Evolutionary conservation across 2,797 vertebrate genomes (phyloP), one percentile per base, ranked within the genome.

Genomic region (Alca torda): DNA sequence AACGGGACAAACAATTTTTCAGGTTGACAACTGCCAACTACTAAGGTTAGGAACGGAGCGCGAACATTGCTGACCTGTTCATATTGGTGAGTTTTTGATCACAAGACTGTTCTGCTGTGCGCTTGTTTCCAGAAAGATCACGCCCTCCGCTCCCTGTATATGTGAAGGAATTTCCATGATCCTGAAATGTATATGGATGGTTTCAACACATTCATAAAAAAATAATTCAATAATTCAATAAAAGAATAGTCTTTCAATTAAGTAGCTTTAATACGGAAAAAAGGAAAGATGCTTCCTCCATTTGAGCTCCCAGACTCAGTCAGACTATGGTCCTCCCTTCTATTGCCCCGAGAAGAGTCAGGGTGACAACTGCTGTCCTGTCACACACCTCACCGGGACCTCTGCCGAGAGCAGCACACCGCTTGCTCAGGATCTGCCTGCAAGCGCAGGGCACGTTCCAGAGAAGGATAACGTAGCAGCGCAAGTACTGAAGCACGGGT

Each of bases 21-120:
- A 12, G 14, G 53, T 6, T 70, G 68, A 2, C 30, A 19, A 2
- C 1, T 31, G 5, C 28, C 26, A 45, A 54, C 28, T 31, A 17
- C 65, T 4, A 4, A 11, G 80, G 69, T 17, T 2, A 5, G 56
- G 23, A 68, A 19, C 0, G 3, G 48, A 75, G 39, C 9, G 1
- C 3, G 3, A 37, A 3, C 0, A 14, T 1, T 25, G 43, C 97
- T 6, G 76, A 99, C 99, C 99, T 98, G 98, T 99, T 99, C 99
- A 99, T 99, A 90, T 99, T 99, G 94, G 99, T 99, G 57, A 99
- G 99, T 68, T 99, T 99, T 96, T 99, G 99, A 81, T 99, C 99
- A 81, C 99, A 99, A 5, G 99, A 99, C 94, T 99, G 99, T 72
- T 99, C 99, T 0, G 99, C 99, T 2, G 99, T 99, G 50, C 99